Evolutionary conservation across 2,797 vertebrate genomes (phyloP).

Genomic region (Anabas testudineus): DNA sequence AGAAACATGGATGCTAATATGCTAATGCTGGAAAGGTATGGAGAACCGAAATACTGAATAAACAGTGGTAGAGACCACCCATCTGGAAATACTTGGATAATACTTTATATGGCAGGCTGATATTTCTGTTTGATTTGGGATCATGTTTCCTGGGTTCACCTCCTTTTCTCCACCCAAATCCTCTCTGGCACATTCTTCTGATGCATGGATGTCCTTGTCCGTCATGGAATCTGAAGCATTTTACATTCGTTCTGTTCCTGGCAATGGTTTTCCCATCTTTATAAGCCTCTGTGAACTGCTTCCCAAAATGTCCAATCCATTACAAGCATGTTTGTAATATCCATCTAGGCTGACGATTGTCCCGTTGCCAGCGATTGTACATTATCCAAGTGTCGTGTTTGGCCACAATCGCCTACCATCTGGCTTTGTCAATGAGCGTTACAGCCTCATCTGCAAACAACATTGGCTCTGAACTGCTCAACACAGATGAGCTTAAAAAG

Average conservation of each 20-base stretch:
- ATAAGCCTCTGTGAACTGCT: constrained; percentile 77
- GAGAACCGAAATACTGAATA: constrained; percentile 40
- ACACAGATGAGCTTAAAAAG: constrained; percentile 80
- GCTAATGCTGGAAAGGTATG: constrained; percentile 45
- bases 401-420: constrained; percentile 85
- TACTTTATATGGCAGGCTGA: constrained; percentile 32
- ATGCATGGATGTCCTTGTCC: constrained; percentile 65
- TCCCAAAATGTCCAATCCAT: constrained; percentile 84
- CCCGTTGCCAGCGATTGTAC: constrained; percentile 82
- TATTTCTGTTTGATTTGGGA: constrained; percentile 60
- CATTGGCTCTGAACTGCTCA: constrained; percentile 76
- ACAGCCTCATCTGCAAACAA: constrained; percentile 85
- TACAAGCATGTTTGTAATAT: constrained; percentile 86
- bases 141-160: constrained; percentile 48
- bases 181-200: constrained; percentile 57
- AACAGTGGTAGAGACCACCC: constrained; percentile 65
- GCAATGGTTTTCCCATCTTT: constrained; percentile 69
- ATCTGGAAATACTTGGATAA: constrained; percentile 49
- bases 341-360: constrained; percentile 80
- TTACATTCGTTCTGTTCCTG: constrained; percentile 75
- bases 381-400: constrained; percentile 84
- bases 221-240: constrained; percentile 75
- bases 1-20: constrained; percentile 57
- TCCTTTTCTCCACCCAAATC: constrained; percentile 47
- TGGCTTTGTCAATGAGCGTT: constrained; percentile 82